Conservation (phyloP, 2,113 vertebrate species). For the Rhombomys opimus region DNA sequence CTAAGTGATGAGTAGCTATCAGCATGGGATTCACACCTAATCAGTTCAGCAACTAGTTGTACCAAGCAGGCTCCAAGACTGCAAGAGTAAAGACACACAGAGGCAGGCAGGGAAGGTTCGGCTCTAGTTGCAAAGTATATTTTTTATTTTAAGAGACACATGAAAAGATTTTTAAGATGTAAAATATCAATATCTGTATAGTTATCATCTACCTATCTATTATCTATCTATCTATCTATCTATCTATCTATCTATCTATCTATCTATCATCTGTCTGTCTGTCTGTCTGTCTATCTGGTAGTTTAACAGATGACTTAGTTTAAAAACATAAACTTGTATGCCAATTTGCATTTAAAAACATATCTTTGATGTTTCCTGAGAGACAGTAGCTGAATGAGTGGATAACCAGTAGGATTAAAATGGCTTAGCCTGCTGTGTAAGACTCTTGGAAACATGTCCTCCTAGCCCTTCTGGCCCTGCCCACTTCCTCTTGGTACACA, state of each 20-base stretch:
- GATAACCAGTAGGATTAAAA: background rate
- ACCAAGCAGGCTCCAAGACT: fast-evolving
- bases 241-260: background rate
- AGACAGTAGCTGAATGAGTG: background rate
- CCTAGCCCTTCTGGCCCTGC: fast-evolving
- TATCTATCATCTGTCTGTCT: background rate
- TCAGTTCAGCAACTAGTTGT: background rate
- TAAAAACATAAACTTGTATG: background rate
- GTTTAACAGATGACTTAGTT: background rate
- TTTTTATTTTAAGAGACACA: background rate
- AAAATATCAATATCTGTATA: background rate
- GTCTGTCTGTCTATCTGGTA: background rate
- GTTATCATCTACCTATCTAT: background rate
- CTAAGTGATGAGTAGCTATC: background rate
- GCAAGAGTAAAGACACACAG: background rate
- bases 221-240: background rate
- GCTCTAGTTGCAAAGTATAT: background rate
- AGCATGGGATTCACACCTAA: conserved; percentile 34
- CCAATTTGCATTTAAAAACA: background rate
- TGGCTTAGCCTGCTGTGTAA: no score
- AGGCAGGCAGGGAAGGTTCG: background rate
- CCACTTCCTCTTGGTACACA: fast-evolving
- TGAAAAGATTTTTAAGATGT: background rate
- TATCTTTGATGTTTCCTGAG: background rate
- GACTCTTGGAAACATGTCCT: background rate